Evolutionary conservation across 2,113 vertebrate genomes (phyloP).

Genomic region (Carlito syrichta): DNA sequence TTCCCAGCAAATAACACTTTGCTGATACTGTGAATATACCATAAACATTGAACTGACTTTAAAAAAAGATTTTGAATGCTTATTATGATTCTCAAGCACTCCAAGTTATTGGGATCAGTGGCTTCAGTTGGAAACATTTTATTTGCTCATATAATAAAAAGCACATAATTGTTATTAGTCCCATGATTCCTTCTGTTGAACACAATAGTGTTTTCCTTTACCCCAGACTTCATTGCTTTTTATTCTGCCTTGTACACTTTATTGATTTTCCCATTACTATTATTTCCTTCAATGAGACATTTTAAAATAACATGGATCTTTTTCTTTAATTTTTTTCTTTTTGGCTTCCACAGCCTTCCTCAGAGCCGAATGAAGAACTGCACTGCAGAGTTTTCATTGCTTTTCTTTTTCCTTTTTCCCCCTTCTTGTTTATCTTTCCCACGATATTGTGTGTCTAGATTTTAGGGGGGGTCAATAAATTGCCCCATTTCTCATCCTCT

Average conservation of each 20-base stretch:
- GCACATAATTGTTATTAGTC: conserved; percentile 70
- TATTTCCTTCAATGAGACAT: conserved; percentile 64
- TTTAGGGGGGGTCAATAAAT: not conserved
- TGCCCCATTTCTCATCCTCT: not conserved
- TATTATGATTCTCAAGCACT: conserved; percentile 34
- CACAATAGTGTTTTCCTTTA: conserved; percentile 32
- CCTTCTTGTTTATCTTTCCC: not conserved
- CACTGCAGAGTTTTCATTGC: not conserved
- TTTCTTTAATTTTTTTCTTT: not conserved
- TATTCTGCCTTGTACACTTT: conserved; percentile 54
- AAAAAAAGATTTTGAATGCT: not conserved
- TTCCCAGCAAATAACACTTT: conserved; percentile 55
- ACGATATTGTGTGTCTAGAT: not conserved
- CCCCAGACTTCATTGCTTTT: conserved; percentile 58
- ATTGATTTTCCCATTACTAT: conserved; percentile 70
- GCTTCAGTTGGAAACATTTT: conserved; percentile 64
- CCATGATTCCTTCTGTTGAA: conserved; percentile 61
- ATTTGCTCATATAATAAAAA: conserved; percentile 70
- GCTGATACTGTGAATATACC: conserved; percentile 53
- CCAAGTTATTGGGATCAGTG: conserved; percentile 46
- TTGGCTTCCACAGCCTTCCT: not conserved
- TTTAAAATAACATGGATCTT: conserved; percentile 61
- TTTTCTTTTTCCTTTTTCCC: not conserved
- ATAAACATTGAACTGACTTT: conserved; percentile 33
- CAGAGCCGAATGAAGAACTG: not conserved